Evolutionary conservation across 2,113 vertebrate genomes (phyloP).

Genomic region (Neogobius melanostomus): DNA sequence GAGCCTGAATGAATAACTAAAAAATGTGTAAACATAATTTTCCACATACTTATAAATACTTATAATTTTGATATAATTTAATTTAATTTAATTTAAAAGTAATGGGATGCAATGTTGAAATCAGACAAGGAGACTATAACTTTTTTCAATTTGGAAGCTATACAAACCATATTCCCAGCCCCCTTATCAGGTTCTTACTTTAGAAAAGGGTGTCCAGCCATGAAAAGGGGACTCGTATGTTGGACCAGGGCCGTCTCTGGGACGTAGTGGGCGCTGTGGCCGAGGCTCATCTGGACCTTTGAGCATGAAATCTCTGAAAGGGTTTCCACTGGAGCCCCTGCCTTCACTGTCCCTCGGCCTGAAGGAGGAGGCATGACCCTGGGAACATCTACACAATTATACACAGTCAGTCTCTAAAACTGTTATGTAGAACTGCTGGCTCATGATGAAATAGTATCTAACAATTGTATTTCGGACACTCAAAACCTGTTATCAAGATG

Average conservation of each 20-base stretch:
- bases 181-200: conserved; percentile 40
- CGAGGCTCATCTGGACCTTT: conserved; percentile 53
- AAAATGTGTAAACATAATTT: no score
- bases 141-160: no score
- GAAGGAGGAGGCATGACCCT: conserved; percentile 46
- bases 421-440: no score
- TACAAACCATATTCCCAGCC: background rate
- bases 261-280: conserved; percentile 2
- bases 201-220: conserved; percentile 63
- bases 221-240: conserved; percentile 44
- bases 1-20: no score
- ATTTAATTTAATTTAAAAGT: no score
- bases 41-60: no score
- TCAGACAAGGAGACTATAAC: no score
- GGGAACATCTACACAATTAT: conserved; percentile 60
- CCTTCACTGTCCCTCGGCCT: conserved; percentile 23
- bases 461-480: no score
- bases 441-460: no score
- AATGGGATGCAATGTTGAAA: no score
- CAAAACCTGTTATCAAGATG: no score
- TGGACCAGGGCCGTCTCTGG: conserved; percentile 27
- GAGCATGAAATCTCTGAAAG: conserved; percentile 77
- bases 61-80: no score
- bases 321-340: conserved; percentile 40
- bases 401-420: background rate